Evolutionary conservation across 1,140 invertebrate genomes (phyloP).

Genomic region (Drosophila virilis): DNA sequence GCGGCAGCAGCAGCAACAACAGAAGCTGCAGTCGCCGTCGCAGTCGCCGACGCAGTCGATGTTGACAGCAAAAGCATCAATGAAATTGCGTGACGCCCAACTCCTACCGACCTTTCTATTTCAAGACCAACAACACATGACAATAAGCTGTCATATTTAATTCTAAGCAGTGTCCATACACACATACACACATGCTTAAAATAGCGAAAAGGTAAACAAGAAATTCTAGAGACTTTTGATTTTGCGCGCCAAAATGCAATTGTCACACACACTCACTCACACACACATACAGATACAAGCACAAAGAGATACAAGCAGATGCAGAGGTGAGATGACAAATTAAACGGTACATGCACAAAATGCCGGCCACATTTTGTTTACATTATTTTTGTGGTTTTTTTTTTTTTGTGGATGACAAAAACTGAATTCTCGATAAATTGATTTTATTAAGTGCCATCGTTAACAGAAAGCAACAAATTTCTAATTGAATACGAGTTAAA

Average conservation of each 20-base stretch:
- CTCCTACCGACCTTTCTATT: neutral
- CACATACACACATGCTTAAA: neutral
- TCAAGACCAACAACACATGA: neutral
- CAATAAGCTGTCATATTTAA: neutral
- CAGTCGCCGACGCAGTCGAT: neutral
- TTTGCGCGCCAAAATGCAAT: slow-evolving; percentile 46
- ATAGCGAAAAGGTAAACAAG: neutral
- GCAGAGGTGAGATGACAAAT: slow-evolving; percentile 6
- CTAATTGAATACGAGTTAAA: too few relatives aligned
- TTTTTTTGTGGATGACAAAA: neutral
- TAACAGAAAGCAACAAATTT: neutral
- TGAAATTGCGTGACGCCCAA: slow-evolving; percentile 49
- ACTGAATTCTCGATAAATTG: neutral
- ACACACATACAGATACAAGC: slow-evolving; percentile 5
- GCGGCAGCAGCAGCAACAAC: slow-evolving; percentile 28
- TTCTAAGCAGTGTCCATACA: neutral
- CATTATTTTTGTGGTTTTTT: neutral
- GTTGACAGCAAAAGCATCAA: slow-evolving; percentile 57
- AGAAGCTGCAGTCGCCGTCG: slow-evolving; percentile 9
- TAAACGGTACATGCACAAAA: slow-evolving; percentile 3
- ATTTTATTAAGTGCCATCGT: neutral
- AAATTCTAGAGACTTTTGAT: slow-evolving; percentile 1
- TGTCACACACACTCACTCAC: slow-evolving; percentile 9
- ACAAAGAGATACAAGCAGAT: neutral
- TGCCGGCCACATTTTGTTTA: slow-evolving; percentile 18